phyloP scores from a whole-genome alignment of 2,797 vertebrate genomes.

The Myioborus melanocephalus region DNA sequence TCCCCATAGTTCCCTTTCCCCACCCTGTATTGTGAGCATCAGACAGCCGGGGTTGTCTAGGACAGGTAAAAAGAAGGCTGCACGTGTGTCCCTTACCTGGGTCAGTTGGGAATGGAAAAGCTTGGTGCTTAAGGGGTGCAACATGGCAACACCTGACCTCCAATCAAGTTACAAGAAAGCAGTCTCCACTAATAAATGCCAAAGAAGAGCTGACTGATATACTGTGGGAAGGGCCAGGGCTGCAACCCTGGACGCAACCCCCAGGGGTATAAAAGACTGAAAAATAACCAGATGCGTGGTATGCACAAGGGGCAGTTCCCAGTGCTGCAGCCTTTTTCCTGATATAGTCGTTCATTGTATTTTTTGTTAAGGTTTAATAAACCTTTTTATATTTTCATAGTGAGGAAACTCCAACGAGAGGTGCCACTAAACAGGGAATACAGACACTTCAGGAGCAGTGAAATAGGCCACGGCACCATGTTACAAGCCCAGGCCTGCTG shows the following conservation, averaged over 20 bases:
- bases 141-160: neutral
- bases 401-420: rapidly evolving
- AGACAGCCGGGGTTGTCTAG: neutral
- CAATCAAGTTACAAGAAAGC: neutral
- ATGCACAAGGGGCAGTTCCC: neutral
- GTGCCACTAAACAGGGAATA: no score
- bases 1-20: neutral
- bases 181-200: neutral
- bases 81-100: no score
- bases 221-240: no score
- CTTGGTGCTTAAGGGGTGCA: neutral
- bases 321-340: neutral
- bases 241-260: no score
- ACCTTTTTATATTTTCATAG: neutral
- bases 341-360: neutral
- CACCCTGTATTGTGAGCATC: neutral
- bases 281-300: neutral
- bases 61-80: neutral
- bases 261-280: neutral
- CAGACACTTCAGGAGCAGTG: rapidly evolving
- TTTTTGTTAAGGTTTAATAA: neutral
- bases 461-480: neutral
- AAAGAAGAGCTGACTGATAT: neutral
- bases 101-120: neutral
- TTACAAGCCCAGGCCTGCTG: neutral